Evolutionary conservation across 2,113 vertebrate genomes (phyloP).

Genomic region (Polyodon spathula): DNA sequence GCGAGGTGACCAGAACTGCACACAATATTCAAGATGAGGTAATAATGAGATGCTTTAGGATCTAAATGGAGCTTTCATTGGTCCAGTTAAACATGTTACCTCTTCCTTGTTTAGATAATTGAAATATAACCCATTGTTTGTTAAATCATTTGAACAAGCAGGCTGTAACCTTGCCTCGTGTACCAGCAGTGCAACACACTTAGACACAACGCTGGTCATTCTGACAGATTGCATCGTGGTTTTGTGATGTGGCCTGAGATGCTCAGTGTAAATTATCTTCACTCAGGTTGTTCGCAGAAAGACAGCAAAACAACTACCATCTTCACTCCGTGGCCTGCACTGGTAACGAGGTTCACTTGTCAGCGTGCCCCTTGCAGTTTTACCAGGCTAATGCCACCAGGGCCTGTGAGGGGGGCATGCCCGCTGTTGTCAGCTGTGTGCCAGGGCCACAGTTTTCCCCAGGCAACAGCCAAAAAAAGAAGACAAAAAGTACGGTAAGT

Average conservation of each 20-base stretch:
- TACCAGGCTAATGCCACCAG: constrained; percentile 59
- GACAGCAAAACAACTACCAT: constrained; percentile 68
- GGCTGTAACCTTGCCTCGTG: no score
- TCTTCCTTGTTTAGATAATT: no score
- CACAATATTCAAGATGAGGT: no score
- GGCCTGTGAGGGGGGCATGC: constrained; percentile 57
- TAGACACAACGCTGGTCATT: no score
- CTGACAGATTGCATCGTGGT: neutral
- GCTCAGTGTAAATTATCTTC: neutral
- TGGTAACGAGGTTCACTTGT: constrained; percentile 81
- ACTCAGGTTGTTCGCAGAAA: constrained; percentile 68
- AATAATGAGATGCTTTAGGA: no score
- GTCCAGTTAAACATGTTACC: no score
- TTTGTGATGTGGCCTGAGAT: neutral
- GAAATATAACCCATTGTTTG: no score
- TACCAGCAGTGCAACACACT: no score
- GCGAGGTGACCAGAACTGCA: no score
- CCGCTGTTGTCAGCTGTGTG: constrained; percentile 78
- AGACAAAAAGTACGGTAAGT: constrained; percentile 48
- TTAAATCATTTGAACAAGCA: no score
- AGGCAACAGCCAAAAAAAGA: constrained; percentile 59
- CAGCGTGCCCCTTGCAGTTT: constrained; percentile 78
- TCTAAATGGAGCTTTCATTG: no score
- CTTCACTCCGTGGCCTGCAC: constrained; percentile 77
- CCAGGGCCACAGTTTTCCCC: constrained; percentile 62